Conservation (phyloP, 2,113 vertebrate species). For the Phyllopteryx taeniolatus region DNA sequence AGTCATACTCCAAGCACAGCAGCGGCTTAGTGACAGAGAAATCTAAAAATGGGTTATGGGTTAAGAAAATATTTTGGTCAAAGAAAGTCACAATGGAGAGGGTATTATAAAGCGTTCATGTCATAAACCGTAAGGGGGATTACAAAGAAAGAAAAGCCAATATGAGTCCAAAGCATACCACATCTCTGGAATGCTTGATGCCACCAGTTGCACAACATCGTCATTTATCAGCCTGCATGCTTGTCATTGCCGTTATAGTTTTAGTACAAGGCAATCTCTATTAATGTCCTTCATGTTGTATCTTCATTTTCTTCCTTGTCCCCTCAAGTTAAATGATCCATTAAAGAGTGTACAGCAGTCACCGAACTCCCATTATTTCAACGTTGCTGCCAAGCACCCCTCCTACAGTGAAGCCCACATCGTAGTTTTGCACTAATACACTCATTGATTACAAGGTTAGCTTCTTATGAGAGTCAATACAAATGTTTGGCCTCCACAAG, state of each 20-base stretch:
- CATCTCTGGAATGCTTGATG: neutral
- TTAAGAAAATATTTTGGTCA: neutral
- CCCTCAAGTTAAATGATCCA: neutral
- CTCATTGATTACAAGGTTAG: neutral
- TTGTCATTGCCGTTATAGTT: neutral
- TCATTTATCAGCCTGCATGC: neutral
- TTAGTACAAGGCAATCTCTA: slow-evolving; percentile 1
- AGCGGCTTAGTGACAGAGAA: neutral
- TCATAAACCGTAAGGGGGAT: neutral
- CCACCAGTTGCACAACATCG: neutral
- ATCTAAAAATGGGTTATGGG: neutral
- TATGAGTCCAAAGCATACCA: neutral
- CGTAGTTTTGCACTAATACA: neutral
- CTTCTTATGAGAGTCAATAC: too few relatives aligned
- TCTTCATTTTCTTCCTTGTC: slow-evolving; percentile 1
- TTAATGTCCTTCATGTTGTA: neutral
- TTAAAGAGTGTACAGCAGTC: neutral
- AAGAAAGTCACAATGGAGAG: neutral
- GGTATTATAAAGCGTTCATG: neutral
- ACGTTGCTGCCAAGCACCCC: neutral
- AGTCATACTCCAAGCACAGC: neutral
- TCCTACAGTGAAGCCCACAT: neutral
- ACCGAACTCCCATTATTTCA: neutral
- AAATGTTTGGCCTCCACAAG: neutral
- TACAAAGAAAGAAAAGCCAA: neutral